Conservation (phyloP, 2,888 invertebrate species). For the Sericinus montela region DNA sequence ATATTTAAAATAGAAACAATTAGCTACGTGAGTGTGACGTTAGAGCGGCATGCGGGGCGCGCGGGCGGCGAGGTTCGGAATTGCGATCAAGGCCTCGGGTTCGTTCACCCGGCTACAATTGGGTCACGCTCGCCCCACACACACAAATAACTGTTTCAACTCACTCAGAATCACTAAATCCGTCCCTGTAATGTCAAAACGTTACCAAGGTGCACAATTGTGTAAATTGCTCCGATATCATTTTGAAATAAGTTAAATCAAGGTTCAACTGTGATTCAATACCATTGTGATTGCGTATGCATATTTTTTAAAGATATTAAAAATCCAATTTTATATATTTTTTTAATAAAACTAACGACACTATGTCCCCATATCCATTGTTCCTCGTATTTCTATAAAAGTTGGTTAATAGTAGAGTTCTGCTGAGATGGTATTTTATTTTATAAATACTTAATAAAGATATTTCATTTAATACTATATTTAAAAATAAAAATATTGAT, state of each 20-base stretch:
- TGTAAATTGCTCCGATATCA: constrained; percentile 23
- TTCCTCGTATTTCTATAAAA: too few relatives aligned
- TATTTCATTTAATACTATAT: too few relatives aligned
- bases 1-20: constrained; percentile 41
- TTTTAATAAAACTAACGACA: too few relatives aligned
- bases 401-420: too few relatives aligned
- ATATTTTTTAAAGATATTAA: neutral
- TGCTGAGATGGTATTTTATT: too few relatives aligned
- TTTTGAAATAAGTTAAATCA: constrained; percentile 14
- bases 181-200: constrained; percentile 64
- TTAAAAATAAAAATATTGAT: too few relatives aligned
- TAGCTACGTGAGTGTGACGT: constrained; percentile 44
- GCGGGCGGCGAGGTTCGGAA: constrained; percentile 47
- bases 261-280: too few relatives aligned
- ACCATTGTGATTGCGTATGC: constrained; percentile 7
- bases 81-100: constrained; percentile 78
- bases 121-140: constrained; percentile 65
- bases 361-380: too few relatives aligned
- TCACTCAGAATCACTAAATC: constrained; percentile 53
- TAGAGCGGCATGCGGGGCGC: constrained; percentile 27
- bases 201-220: constrained; percentile 25
- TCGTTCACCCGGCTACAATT: constrained; percentile 74
- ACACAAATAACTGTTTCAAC: constrained; percentile 69
- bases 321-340: too few relatives aligned
- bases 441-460: too few relatives aligned